Evolutionary conservation across 2,113 vertebrate genomes (phyloP), one percentile per base, ranked within the genome.

Genomic region (Cairina moschata): DNA sequence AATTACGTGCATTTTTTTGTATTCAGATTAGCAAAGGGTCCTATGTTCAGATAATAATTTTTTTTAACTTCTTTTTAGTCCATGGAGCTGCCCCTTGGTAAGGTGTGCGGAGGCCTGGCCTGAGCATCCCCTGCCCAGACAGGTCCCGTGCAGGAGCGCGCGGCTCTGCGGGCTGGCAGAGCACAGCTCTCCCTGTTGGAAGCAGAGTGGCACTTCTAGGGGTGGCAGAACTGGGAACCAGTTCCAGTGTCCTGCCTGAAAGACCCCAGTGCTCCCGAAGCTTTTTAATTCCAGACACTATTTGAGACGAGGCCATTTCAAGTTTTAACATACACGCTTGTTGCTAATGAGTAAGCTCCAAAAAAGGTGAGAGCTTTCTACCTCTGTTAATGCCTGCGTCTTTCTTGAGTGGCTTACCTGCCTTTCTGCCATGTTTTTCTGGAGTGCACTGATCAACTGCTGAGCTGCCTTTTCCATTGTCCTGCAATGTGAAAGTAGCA

Each of bases 401-500:
- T 83, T 9, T n/a, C 65, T n/a, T 3, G 77, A 67, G 92, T 91
- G 91, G 87, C 88, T 94, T 74, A 48, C 71, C 83, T 62, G 18
- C 84, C 90, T 92, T 96, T 96, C 97, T 95, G 95, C 95, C 96
- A 58, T 73, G 80, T 1, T 44, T 18, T 93, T 88, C 96, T 83
- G 69, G 93, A 48, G 68, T 11, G 84, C 96, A 88, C 92, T 87
- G 87, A 91, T 88, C 66, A 75, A 96, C 97, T 74, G 94, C 97
- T 97, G 98, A 98, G 96, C 97, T 95, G 96, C 97, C 97, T 97
- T 93, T 97, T 94, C 91, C 91, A 17, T 67, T 94, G 96, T 97
- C 95, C 97, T 97, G 93, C 96, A 93, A 48, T 86, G 96, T 97
- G 97, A 98, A 95, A 94, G 97, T 97, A 95, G 97, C 91, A 89